Conservation (phyloP, 2,113 vertebrate genomes). For the Sinocyclocheilus anophthalmus region DNA sequence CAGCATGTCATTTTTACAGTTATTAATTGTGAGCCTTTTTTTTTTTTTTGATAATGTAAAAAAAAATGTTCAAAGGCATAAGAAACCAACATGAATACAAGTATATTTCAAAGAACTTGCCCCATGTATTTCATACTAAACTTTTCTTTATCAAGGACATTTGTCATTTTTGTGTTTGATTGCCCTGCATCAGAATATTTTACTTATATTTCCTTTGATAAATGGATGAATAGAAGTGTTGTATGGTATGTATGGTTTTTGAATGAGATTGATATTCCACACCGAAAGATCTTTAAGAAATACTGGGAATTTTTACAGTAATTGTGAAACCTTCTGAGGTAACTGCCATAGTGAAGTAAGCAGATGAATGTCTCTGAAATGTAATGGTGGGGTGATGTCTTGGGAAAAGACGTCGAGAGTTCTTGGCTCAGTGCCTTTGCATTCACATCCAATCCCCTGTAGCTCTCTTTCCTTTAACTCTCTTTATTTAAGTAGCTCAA, state of each 20-base stretch:
- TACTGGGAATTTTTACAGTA: background rate
- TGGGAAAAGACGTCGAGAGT: conserved; percentile 27
- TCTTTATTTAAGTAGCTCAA: conserved; percentile 23
- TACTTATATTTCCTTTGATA: background rate
- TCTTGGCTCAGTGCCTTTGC: conserved; percentile 35
- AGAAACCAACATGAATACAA: background rate
- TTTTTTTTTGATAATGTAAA: too few relatives aligned
- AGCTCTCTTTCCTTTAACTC: background rate
- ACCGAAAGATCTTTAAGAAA: background rate
- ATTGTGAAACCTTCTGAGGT: background rate
- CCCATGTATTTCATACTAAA: background rate
- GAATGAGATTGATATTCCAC: background rate
- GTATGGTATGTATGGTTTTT: background rate
- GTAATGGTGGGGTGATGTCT: conserved; percentile 4
- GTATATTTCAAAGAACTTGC: background rate
- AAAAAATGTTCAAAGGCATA: background rate
- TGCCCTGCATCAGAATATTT: background rate
- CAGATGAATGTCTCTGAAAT: background rate
- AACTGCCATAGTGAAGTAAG: background rate
- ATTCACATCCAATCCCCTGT: conserved; percentile 22
- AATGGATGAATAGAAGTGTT: background rate
- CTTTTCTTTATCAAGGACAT: background rate
- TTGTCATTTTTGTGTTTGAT: background rate
- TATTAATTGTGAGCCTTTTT: too few relatives aligned
- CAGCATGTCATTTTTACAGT: too few relatives aligned